Conservation (phyloP, 1,140 invertebrate species). For the Cherax quadricarinatus region DNA sequence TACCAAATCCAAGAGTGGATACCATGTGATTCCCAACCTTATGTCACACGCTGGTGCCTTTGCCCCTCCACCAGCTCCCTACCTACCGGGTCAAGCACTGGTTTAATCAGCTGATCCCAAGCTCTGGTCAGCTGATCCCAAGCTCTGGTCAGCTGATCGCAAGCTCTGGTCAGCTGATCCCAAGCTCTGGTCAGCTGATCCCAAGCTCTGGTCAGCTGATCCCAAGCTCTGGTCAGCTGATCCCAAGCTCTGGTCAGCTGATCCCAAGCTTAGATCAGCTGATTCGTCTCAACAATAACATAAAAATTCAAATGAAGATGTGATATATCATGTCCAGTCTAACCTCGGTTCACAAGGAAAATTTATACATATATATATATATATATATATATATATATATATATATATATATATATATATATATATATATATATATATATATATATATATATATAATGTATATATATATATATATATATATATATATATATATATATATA, state of each 20-base stretch:
- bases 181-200: conserved; percentile 37
- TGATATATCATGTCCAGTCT: conserved; percentile 26
- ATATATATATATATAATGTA: too few species aligned
- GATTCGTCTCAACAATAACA: conserved; percentile 54
- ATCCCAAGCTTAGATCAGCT: conserved; percentile 34
- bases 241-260: conserved; percentile 25
- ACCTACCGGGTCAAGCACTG: conserved; percentile 38
- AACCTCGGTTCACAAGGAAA: not conserved
- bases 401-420: too few species aligned
- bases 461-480: too few species aligned
- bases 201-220: conserved; percentile 37
- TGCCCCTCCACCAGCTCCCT: not conserved
- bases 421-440: too few species aligned
- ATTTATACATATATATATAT: not conserved
- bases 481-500: too few species aligned
- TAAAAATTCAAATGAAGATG: conserved; percentile 54
- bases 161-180: conserved; percentile 37
- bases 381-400: too few species aligned
- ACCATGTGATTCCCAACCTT: too few species aligned
- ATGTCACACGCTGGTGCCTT: not conserved
- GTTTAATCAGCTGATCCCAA: conserved; percentile 41
- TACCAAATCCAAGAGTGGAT: too few species aligned
- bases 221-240: conserved; percentile 31
- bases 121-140: conserved; percentile 38
- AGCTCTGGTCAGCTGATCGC: conserved; percentile 32